Evolutionary conservation across 2,888 invertebrate species (phyloP), one percentile per base, ranked within the genome.

Genomic region (Brachypalpus laphriformis): DNA sequence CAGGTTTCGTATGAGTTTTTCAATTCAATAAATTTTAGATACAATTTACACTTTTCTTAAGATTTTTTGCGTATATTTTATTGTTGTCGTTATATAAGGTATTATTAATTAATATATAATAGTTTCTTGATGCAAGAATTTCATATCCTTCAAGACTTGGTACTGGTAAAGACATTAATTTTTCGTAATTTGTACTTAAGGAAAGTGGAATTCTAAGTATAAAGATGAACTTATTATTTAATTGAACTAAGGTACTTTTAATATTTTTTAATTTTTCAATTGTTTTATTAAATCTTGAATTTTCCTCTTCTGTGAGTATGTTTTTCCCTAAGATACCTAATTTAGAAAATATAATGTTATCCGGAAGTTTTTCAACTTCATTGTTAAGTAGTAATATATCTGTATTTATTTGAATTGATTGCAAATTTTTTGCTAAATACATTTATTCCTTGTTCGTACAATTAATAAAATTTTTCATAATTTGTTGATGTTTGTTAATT

Each of bases 281-380:
- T 34, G 16, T 56, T 8, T 34, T 56, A 56, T 56, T n/a, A 56
- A 56, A 56, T 56, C 56, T 34, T 31, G 34, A n/a, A 34, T 56
- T 31, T 56, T 56, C 56, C 18, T 56, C 56, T 56, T 56, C 56
- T 2, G 56, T 34, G 18, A 56, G n/a, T n/a, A n/a, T n/a, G n/a
- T n/a, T n/a, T n/a, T n/a, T n/a, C n/a, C n/a, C n/a, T n/a, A n/a
- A n/a, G 56, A 56, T 56, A 18, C 22, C 56, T 34, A 56, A 22
- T 56, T 56, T 56, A 8, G 31, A 34, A 56, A 56, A 56, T 18
- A 56, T n/a, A n/a, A n/a, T 34, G 34, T 34, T 56, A 34, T 56
- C 56, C 5, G 34, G 56, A 16, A 57, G 18, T 57, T 57, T 57
- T 18, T 57, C 56, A n/a, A 57, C 34, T 57, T 57, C 20, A 18